These are phyloP conservation scores for Heterocephalus glaber DNA, from an alignment of 2,113 vertebrate genomes.

Conservation along the genomic window DNA sequence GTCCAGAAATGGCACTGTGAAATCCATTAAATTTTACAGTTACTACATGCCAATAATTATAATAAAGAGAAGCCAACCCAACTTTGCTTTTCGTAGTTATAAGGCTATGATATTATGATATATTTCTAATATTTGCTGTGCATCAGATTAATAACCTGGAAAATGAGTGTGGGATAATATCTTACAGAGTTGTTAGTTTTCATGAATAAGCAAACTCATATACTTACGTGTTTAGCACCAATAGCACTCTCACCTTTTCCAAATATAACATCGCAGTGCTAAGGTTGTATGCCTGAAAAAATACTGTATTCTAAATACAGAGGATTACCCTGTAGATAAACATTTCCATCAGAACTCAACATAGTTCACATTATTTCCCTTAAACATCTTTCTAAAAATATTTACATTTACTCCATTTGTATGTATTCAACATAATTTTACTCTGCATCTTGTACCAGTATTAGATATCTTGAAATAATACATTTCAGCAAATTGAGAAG, in stretches of 20 bases:
- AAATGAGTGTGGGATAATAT: neutral
- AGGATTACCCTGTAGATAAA: neutral
- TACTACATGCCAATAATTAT: neutral
- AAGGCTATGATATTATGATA: neutral
- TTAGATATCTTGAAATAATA: neutral
- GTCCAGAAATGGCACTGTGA: neutral
- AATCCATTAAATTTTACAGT: neutral
- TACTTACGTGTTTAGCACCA: neutral
- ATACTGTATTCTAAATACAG: neutral
- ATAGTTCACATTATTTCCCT: neutral
- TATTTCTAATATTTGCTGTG: neutral
- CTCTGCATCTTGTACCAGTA: neutral
- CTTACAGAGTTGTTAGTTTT: neutral
- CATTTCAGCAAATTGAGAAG: neutral
- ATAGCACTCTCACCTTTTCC: neutral
- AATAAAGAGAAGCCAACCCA: neutral
- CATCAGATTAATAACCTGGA: neutral
- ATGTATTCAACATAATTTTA: neutral
- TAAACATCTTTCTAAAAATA: neutral
- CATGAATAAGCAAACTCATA: neutral
- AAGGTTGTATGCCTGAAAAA: neutral
- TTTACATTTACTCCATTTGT: neutral
- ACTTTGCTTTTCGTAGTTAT: neutral
- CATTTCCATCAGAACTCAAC: neutral
- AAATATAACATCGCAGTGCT: neutral